Conservation (phyloP, 2,113 vertebrate species). For the Zingel zingel region DNA sequence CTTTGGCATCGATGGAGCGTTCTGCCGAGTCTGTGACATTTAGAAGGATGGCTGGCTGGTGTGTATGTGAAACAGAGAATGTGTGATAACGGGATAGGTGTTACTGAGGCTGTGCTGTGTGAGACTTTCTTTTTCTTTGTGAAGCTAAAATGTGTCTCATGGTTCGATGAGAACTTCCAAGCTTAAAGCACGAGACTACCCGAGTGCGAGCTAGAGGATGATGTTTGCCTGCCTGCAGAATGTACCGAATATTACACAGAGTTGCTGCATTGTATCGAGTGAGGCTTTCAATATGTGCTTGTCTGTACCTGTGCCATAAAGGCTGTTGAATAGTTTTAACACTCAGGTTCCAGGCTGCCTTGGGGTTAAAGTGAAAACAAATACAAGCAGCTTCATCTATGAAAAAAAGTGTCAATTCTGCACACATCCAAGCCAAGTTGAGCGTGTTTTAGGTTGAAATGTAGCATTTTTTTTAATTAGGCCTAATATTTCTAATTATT, state of each 20-base stretch:
- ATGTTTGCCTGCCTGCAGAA: conserved; percentile 1
- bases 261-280: neutral
- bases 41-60: conserved; percentile 65
- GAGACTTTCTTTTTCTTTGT: neutral
- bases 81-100: conserved; percentile 42
- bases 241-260: neutral
- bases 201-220: neutral
- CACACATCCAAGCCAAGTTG: neutral
- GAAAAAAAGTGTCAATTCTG: neutral
- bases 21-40: conserved; percentile 75
- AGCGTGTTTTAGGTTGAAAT: neutral
- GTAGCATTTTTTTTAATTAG: neutral
- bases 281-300: neutral
- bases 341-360: conserved; percentile 5
- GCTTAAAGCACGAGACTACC: conserved; percentile 18
- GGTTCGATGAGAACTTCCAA: conserved; percentile 26
- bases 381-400: neutral
- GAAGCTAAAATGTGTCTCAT: conserved; percentile 29
- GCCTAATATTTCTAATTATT: neutral
- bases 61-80: conserved; percentile 26
- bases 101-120: conserved; percentile 5
- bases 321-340: neutral
- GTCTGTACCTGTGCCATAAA: conserved; percentile 16
- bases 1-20: conserved; percentile 63
- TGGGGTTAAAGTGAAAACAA: conserved; percentile 15